Percentiles rank a stretch among this genome's conserved stretches.
Evolutionary conservation across 2,113 vertebrate genomes (phyloP).

Genomic region (Ondatra zibethicus): DNA sequence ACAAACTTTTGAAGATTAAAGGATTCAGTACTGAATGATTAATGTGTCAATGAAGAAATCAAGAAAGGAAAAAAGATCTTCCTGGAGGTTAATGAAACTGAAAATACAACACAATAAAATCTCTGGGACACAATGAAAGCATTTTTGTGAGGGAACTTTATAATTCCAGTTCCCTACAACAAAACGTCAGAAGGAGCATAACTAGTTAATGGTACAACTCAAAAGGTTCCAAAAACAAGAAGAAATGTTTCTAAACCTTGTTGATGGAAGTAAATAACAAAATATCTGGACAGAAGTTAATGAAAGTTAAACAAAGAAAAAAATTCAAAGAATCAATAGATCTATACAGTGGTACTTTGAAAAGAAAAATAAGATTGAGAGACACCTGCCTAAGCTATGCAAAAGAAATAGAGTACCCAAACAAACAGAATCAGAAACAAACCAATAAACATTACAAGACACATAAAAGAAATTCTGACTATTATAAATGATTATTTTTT

Average conservation of each 20-base stretch:
- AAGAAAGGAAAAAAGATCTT: not conserved
- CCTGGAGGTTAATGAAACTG: not conserved
- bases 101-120: not conserved
- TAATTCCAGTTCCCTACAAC: not conserved
- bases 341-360: not conserved
- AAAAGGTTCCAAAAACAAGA: not conserved
- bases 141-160: not conserved
- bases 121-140: not conserved
- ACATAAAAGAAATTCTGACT: not conserved
- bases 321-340: not conserved
- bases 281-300: not conserved
- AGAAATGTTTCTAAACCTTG: not conserved
- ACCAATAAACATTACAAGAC: not conserved
- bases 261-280: not conserved
- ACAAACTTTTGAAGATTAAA: not conserved
- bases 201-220: not conserved
- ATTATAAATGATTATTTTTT: not conserved
- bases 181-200: not conserved
- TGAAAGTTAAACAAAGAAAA: not conserved
- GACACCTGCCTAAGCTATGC: not conserved
- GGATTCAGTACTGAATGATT: not conserved
- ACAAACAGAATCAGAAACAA: not conserved
- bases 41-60: not conserved
- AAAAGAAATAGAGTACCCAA: not conserved
- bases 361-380: not conserved